These are phyloP conservation scores for Pristionchus japonicus DNA, from an alignment of 2,888 invertebrate genomes.

Conservation along the genomic window DNA sequence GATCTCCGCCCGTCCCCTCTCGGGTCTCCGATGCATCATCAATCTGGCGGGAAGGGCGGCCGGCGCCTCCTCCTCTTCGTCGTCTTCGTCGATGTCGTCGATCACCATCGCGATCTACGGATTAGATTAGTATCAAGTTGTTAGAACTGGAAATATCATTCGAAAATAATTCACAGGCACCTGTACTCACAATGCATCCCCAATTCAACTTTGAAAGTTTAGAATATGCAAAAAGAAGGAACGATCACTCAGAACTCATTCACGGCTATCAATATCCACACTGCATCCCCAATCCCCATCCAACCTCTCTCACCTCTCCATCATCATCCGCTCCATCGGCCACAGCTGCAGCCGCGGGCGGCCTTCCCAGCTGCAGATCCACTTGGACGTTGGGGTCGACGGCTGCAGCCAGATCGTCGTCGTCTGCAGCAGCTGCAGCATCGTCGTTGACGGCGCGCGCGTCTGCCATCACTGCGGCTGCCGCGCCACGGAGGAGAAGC, in stretches of 20 bases:
- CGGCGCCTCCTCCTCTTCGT: background rate
- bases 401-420: background rate
- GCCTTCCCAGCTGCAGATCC: background rate
- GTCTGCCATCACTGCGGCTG: background rate
- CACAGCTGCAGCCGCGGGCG: constrained; percentile 12
- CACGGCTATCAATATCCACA: background rate
- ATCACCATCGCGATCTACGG: background rate
- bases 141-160: no score
- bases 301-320: constrained; percentile 5
- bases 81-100: constrained; percentile 6
- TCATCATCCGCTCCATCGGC: constrained; percentile 14
- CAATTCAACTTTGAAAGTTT: no score
- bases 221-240: no score
- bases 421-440: background rate
- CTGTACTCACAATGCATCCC: no score
- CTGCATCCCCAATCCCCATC: background rate
- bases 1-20: background rate
- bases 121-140: no score
- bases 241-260: no score
- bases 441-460: background rate
- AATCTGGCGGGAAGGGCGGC: background rate
- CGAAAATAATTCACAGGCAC: no score
- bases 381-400: no score
- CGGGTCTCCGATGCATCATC: background rate
- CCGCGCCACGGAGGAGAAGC: constrained; percentile 12